A percentile compares a stretch with the other conserved stretches of the same genome.
phyloP scores from a whole-genome alignment of 2,797 vertebrate species.

The Cyprinodon diabolis region DNA sequence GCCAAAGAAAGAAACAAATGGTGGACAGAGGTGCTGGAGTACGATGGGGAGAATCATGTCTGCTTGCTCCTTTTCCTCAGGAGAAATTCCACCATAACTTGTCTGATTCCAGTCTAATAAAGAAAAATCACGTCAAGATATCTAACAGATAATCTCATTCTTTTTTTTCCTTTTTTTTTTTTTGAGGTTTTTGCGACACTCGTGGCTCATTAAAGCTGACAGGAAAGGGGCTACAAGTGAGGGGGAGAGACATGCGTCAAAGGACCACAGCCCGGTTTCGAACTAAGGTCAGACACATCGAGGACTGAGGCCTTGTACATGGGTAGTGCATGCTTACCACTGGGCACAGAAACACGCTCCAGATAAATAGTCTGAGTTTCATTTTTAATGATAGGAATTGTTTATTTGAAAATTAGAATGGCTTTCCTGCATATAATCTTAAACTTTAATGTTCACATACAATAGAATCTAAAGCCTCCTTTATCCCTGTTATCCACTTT shows the following conservation, averaged over 20 bases:
- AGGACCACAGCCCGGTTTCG: too few relatives aligned
- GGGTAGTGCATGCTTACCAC: not conserved
- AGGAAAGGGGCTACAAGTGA: too few relatives aligned
- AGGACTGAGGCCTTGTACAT: too few relatives aligned
- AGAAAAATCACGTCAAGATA: not conserved
- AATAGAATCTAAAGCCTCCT: not conserved
- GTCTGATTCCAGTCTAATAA: constrained; percentile 94
- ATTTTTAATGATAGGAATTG: too few relatives aligned
- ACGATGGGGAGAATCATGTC: constrained; percentile 98
- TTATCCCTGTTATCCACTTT: not conserved
- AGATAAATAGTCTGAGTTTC: too few relatives aligned
- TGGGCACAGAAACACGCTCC: too few relatives aligned
- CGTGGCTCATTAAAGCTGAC: too few relatives aligned
- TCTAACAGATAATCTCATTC: not conserved
- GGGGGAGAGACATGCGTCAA: too few relatives aligned
- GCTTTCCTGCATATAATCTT: not conserved
- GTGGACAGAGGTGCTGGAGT: constrained; percentile 93
- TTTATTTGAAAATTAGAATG: not conserved
- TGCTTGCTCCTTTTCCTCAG: constrained; percentile 85
- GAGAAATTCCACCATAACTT: constrained; percentile 81
- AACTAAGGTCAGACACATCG: too few relatives aligned
- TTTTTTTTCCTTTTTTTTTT: not conserved
- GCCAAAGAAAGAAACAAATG: constrained; percentile 95
- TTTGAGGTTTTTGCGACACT: not conserved
- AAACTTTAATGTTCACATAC: not conserved